Conservation (phyloP, 2,888 invertebrate species). For the Lysandra bellargus region DNA sequence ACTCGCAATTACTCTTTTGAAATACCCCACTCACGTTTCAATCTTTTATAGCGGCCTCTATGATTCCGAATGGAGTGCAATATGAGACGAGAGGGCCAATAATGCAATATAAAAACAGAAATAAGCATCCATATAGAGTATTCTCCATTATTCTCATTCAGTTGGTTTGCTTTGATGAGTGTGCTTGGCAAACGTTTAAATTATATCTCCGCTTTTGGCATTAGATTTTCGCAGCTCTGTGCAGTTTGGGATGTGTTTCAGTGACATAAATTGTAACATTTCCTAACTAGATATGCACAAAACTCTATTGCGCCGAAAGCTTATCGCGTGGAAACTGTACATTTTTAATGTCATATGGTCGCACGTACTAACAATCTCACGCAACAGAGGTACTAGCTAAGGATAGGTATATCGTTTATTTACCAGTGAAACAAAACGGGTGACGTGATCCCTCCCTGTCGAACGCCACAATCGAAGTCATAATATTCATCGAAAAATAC, state of each 20-base stretch:
- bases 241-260: background rate
- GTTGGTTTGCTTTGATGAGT: constrained; percentile 68
- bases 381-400: too few species aligned
- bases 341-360: too few species aligned
- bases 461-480: too few species aligned
- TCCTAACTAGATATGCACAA: background rate
- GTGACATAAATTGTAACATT: background rate
- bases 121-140: constrained; percentile 70
- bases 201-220: constrained; percentile 47
- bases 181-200: constrained; percentile 69
- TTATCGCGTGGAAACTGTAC: too few species aligned
- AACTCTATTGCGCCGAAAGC: background rate
- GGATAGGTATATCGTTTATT: too few species aligned
- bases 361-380: too few species aligned
- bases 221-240: background rate
- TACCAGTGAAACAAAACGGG: too few species aligned
- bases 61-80: constrained; percentile 74
- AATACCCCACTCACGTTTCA: constrained; percentile 78
- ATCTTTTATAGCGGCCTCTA: constrained; percentile 77
- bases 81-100: constrained; percentile 79
- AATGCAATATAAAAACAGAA: constrained; percentile 79
- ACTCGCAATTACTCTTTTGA: constrained; percentile 79
- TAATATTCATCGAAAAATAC: too few species aligned
- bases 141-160: constrained; percentile 75
- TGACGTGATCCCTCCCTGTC: too few species aligned